phyloP scores from a whole-genome alignment of 2,888 invertebrate species.

The Phymatocera aterrima region DNA sequence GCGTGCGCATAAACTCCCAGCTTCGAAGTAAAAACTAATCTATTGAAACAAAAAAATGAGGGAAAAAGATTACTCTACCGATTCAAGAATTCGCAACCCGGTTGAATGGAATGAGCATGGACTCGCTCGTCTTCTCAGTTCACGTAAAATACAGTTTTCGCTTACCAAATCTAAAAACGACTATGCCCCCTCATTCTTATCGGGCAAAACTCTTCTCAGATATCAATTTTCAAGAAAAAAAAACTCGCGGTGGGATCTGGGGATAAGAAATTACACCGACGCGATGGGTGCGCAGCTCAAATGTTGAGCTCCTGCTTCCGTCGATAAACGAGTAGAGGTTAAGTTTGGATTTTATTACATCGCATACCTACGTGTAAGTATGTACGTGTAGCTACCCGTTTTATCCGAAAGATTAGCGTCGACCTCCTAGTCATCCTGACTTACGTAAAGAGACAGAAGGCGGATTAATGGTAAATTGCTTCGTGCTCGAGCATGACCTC shows the following conservation, averaged over 20 bases:
- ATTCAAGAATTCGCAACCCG: no score
- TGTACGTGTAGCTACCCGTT: neutral
- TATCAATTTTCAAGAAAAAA: no score
- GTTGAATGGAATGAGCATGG: no score
- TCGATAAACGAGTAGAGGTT: neutral
- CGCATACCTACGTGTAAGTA: neutral
- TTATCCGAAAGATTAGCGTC: neutral
- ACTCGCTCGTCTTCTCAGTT: no score
- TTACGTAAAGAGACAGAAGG: slow-evolving; percentile 26
- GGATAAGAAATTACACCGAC: slow-evolving; percentile 1
- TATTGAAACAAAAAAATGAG: no score
- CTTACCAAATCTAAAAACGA: no score
- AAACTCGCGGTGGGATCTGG: neutral
- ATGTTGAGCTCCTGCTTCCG: slow-evolving; percentile 19
- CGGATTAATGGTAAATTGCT: slow-evolving; percentile 33
- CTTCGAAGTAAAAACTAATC: no score
- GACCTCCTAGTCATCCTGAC: slow-evolving; percentile 4
- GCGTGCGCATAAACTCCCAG: no score
- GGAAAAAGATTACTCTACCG: no score
- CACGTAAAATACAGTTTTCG: no score
- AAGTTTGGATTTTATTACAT: neutral
- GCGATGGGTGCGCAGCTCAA: slow-evolving; percentile 21
- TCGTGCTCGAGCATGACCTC: neutral
- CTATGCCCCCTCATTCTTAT: no score
- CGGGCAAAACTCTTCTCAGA: no score